These are phyloP conservation scores for Argyresthia goedartella DNA, from an alignment of 2,888 invertebrate genomes.

Conservation along the genomic window DNA sequence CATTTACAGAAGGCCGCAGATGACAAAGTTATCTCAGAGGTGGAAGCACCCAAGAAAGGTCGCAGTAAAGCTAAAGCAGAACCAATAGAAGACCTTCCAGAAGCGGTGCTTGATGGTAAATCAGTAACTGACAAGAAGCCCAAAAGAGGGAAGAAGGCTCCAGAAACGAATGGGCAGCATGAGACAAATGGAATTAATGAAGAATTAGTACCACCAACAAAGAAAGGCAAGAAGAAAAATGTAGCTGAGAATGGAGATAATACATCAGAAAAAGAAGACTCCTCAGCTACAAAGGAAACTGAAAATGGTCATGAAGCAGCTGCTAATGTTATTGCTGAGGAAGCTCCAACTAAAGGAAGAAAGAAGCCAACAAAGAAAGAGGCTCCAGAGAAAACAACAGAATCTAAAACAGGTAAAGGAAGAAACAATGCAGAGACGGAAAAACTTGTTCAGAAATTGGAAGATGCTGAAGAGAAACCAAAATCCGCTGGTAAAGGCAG, in stretches of 20 bases:
- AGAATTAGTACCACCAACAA: constrained; percentile 32
- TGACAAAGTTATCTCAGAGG: constrained; percentile 33
- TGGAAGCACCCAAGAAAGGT: constrained; percentile 46
- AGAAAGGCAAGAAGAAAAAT: constrained; percentile 48
- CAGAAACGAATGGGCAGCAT: constrained; percentile 24
- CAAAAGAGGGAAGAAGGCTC: constrained; percentile 44
- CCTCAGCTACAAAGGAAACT: constrained; percentile 22
- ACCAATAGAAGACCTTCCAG: constrained; percentile 17
- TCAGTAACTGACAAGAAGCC: constrained; percentile 26
- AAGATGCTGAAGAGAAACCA: constrained; percentile 33
- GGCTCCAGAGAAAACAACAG: constrained; percentile 15
- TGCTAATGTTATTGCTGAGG: constrained; percentile 15
- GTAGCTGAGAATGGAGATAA: constrained; percentile 23
- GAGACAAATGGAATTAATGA: constrained; percentile 27
- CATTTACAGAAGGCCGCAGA: constrained; percentile 50
- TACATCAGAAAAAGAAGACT: constrained; percentile 24
- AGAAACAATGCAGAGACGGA: constrained; percentile 10
- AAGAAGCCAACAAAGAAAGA: constrained; percentile 46
- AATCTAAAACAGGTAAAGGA: constrained; percentile 3
- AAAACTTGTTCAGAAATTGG: constrained; percentile 5
- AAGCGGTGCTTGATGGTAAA: constrained; percentile 23
- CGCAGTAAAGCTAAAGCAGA: constrained; percentile 45
- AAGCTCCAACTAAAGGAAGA: constrained; percentile 23
- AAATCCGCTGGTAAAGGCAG: constrained; percentile 33
- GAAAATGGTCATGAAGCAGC: constrained; percentile 28